Evolutionary conservation across 2,888 invertebrate species (phyloP), one percentile per base, ranked within the genome.

Genomic region (Drosophila rellima): DNA sequence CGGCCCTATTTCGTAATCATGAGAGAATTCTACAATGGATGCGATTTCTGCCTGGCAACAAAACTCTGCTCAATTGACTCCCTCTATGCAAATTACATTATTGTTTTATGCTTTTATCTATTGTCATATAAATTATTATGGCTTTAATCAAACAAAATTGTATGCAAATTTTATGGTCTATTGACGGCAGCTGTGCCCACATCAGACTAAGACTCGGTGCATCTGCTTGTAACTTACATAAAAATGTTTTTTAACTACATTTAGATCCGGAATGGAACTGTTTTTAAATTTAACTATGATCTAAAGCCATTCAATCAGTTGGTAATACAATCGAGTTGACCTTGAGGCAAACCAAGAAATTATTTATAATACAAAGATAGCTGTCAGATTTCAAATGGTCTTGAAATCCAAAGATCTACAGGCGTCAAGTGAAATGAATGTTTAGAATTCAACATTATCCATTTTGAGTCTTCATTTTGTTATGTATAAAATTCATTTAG

Each of bases 51-150:
- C 67, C 47, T 57, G 33, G 54, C 76, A 76, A 73, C 74, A 47
- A 57, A 31, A 29, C 50, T 44, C 2, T 10, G 8, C 11, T 15
- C 23, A 18, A 7, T 42, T 33, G 5, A 20, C 33, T 45, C 18
- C 13, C 13, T 37, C 7, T 80, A 86, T 82, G 86, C 86, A 80
- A 83, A 83, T 83, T 15, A 44, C 61, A 62, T 66, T 35, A 86
- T 86, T 83, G 82, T 86, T 78, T 81, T 70, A 74, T 77, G 70
- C 48, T 65, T 64, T 48, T 29, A 62, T 64, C 54, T 42, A 62
- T 60, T n/a, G n/a, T n/a, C n/a, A n/a, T 70, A 66, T 55, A 48
- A 74, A 39, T 67, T 20, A 48, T 20, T 67, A 75, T 74, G 56
- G 48, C 67, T 67, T 7, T 20, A 61, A 26, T 17, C 31, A 10